Percentiles rank a stretch among this genome's conserved stretches.
phyloP scores from a whole-genome alignment of 1,140 invertebrate genomes.

The Drosophila bipectinata region DNA sequence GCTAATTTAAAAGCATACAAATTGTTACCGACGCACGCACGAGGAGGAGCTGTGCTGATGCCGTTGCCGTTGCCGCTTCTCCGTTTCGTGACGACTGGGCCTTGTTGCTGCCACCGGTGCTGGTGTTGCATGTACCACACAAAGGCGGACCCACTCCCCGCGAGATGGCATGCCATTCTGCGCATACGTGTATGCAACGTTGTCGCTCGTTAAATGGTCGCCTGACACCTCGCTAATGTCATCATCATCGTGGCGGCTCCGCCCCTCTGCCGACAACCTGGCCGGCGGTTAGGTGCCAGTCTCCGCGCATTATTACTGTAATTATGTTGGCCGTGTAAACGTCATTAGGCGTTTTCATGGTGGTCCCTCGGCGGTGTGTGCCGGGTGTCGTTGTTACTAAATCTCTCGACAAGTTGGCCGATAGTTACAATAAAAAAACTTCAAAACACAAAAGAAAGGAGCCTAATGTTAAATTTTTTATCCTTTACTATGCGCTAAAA shows the following conservation, averaged over 20 bases:
- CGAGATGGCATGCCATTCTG: slow-evolving; percentile 60
- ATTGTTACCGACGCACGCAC: slow-evolving; percentile 67
- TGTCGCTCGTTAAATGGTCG: slow-evolving; percentile 75
- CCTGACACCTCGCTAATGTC: slow-evolving; percentile 80
- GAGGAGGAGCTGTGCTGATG: slow-evolving; percentile 14
- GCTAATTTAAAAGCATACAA: slow-evolving; percentile 81
- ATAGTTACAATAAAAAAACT: slow-evolving; percentile 49
- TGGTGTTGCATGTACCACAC: slow-evolving; percentile 65
- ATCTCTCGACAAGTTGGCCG: slow-evolving; percentile 50
- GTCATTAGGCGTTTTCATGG: slow-evolving; percentile 75
- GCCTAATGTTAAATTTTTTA: no score
- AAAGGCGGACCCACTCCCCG: slow-evolving; percentile 21
- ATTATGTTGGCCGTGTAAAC: slow-evolving; percentile 80
- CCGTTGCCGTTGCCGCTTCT: slow-evolving; percentile 35
- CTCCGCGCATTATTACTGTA: slow-evolving; percentile 76
- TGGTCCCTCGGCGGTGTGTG: slow-evolving; percentile 38
- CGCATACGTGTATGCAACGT: slow-evolving; percentile 52
- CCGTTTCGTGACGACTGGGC: slow-evolving; percentile 74
- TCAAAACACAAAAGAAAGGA: not conserved
- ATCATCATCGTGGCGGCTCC: slow-evolving; percentile 47
- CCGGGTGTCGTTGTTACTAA: slow-evolving; percentile 20
- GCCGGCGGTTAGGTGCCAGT: slow-evolving; percentile 20
- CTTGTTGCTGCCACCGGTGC: slow-evolving; percentile 36
- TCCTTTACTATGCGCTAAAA: no score
- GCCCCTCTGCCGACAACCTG: slow-evolving; percentile 1